Evolutionary conservation across 1,140 invertebrate genomes (phyloP).

Genomic region (Hyphantria cunea): DNA sequence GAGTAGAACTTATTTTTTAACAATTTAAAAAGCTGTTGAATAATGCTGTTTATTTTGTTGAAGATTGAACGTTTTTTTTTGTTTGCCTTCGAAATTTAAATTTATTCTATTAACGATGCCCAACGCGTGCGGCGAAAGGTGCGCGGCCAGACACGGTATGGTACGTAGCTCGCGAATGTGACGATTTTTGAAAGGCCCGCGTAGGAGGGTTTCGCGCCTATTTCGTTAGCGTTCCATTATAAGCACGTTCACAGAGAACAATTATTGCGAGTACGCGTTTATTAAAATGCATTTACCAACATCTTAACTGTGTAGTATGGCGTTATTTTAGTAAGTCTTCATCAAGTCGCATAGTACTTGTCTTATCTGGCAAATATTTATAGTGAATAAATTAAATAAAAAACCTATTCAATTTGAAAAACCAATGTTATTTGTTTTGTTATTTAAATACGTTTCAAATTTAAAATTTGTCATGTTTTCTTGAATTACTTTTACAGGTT

Average conservation of each 20-base stretch:
- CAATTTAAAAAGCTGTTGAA: neutral
- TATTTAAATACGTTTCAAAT: too few species aligned
- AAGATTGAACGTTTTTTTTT: neutral
- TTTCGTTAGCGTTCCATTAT: slow-evolving; percentile 65
- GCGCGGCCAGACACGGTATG: slow-evolving; percentile 62
- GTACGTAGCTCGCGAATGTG: slow-evolving; percentile 56
- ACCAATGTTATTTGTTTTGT: too few species aligned
- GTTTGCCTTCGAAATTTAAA: slow-evolving; percentile 16
- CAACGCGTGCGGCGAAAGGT: slow-evolving; percentile 63
- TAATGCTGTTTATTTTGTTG: neutral
- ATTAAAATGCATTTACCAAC: neutral
- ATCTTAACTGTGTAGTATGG: too few species aligned
- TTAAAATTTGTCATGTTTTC: too few species aligned
- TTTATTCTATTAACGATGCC: slow-evolving; percentile 30
- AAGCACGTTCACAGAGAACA: slow-evolving; percentile 26
- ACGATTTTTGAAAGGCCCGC: slow-evolving; percentile 77
- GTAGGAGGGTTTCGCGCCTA: slow-evolving; percentile 76
- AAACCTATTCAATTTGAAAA: too few species aligned
- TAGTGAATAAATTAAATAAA: too few species aligned
- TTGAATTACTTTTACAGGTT: too few species aligned
- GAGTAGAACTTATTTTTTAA: neutral
- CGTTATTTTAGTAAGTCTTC: too few species aligned
- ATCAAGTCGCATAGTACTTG: too few species aligned
- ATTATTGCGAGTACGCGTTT: neutral
- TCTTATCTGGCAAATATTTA: too few species aligned